Base-by-base conservation (phyloP, 1,140 invertebrate genomes). In the Ostrea denselamellosa region DNA sequence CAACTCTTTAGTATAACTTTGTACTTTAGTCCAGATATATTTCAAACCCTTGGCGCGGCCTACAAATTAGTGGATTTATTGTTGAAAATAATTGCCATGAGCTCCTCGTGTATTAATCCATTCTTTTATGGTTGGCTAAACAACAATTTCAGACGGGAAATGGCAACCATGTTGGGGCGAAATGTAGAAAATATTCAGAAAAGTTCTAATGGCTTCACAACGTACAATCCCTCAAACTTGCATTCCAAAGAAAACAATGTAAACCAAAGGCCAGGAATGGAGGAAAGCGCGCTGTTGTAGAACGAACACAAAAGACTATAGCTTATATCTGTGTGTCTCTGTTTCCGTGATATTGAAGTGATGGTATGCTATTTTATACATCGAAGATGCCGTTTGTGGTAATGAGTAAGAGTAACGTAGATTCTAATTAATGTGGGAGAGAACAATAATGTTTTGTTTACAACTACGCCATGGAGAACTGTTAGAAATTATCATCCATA, bases 31-130 rank as follows among this genome's bases (percentile, higher is more conserved):
- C 44, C 82, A n/a, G 44, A 52, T 25, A 25, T 83, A 54, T 52
- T 83, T 34, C 44, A 83, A 53, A 83, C 51, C 2, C 82, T 83
- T 83, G 82, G 82, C 22, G 53, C 82, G 22, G 34, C 82, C 51
- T 83, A 83, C 53, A 90, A 90, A 68, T 82, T 94, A n/a, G 90
- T 90, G 10, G 94, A 95, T 86, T 83, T 94, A 51, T 85, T 93
- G 19, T 88, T 95, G 12, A 95, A 94, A 87, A 91, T 93, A 44
- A 92, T 95, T 85, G 97, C 93, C 44, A 93, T 97, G 97, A 96
- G 96, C 1, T 97, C 97, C 58, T 97, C 97, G 17, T 97, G 97
- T 90, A 97, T 97, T 34, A 98, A 98, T 95, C 97, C 97, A 0
- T 97, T 97, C 95, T 94, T 97, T 94, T 96, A 97, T 93, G 96